Conservation (phyloP, 64 coral and sea anemone species). For the Dendronephthya gigantea region DNA sequence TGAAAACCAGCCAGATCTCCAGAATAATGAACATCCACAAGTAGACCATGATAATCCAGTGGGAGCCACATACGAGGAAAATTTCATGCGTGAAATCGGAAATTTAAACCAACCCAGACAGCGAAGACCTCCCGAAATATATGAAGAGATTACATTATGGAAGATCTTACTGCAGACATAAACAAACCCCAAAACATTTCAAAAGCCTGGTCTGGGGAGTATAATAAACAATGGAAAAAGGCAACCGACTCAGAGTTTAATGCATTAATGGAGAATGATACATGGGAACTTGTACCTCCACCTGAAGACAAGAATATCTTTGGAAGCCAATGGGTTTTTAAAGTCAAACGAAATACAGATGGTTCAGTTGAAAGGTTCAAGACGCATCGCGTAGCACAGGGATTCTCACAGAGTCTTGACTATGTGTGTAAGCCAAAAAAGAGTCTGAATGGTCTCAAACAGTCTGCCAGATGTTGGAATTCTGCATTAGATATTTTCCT, state of each 20-base stretch:
- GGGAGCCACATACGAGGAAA: not conserved
- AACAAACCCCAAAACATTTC: conserved; percentile 2
- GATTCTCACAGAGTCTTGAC: conserved; percentile 19
- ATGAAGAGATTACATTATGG: not conserved
- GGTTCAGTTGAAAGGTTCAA: conserved; percentile 13
- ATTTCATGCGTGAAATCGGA: conserved; percentile 15
- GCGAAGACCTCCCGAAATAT: not conserved
- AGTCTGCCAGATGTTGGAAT: not conserved
- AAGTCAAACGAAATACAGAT: conserved; percentile 18
- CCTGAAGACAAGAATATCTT: conserved; percentile 15
- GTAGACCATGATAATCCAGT: not conserved
- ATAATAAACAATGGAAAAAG: not conserved
- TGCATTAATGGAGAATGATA: conserved; percentile 12
- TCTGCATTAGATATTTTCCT: not conserved
- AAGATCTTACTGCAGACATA: conserved; percentile 15
- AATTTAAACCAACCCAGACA: not conserved
- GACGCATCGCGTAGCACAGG: conserved; percentile 17
- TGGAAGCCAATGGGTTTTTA: conserved; percentile 19
- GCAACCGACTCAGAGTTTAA: conserved; percentile 14
- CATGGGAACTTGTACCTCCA: conserved; percentile 16
- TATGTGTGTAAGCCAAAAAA: not conserved
- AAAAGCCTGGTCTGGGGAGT: conserved; percentile 13
- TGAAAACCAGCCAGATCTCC: not conserved
- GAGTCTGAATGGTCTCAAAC: not conserved
- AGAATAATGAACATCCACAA: not conserved